These are phyloP conservation scores for Orchesella flavescens DNA, from an alignment of 2,888 invertebrate genomes.

Conservation along the genomic window DNA sequence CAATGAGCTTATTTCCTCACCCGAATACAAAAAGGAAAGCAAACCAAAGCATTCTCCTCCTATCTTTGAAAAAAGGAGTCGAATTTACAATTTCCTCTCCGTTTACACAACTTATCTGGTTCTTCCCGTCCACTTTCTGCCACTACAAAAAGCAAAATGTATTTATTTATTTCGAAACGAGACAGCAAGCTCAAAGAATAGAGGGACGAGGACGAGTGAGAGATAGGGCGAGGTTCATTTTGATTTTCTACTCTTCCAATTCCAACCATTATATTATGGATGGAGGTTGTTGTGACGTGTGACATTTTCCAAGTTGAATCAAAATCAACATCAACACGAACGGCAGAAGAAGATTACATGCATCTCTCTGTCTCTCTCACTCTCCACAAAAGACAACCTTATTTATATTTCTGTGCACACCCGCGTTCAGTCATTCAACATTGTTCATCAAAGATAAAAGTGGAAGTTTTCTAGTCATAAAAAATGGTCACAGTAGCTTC, in stretches of 20 bases:
- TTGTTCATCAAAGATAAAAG: constrained; percentile 6
- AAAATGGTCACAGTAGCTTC: constrained; percentile 13
- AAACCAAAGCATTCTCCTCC: not conserved
- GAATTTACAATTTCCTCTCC: constrained; percentile 21
- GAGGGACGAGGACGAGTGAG: too few relatives aligned
- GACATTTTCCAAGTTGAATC: not conserved
- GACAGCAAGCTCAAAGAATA: not conserved
- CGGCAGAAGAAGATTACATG: not conserved
- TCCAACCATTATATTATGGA: not conserved
- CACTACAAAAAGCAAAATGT: not conserved
- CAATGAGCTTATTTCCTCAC: not conserved
- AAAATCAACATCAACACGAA: not conserved
- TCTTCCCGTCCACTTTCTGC: constrained; percentile 3
- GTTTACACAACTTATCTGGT: not conserved
- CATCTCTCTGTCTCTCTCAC: too few relatives aligned
- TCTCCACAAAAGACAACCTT: not conserved
- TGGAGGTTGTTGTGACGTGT: not conserved
- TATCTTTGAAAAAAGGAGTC: not conserved
- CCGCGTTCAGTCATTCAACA: too few relatives aligned
- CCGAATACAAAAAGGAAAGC: constrained; percentile 6
- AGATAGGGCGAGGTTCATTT: not conserved
- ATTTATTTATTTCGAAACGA: not conserved
- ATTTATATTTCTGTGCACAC: not conserved
- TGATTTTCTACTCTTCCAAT: not conserved
- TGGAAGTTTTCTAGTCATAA: not conserved